Conservation (phyloP, 2,888 invertebrate species). For the Patella caerulea region DNA sequence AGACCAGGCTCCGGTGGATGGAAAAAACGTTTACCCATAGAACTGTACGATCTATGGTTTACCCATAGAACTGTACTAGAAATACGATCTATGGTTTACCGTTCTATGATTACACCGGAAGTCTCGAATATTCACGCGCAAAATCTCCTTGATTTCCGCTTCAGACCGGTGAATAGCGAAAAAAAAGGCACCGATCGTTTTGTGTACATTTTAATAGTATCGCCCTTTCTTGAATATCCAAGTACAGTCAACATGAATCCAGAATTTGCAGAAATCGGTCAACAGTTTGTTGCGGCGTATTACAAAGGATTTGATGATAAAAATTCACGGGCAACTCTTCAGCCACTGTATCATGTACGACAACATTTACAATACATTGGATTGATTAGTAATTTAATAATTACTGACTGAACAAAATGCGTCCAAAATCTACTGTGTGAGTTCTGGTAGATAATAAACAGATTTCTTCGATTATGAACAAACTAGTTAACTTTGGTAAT, state of each 20-base stretch:
- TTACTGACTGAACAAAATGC: neutral
- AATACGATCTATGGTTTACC: too few relatives aligned
- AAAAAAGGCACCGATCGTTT: too few relatives aligned
- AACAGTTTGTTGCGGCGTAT: constrained; percentile 34
- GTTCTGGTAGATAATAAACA: too few relatives aligned
- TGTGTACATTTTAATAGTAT: too few relatives aligned
- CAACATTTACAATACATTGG: neutral
- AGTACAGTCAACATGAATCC: constrained; percentile 29
- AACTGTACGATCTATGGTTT: too few relatives aligned
- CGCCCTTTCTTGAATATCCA: neutral
- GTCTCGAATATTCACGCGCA: neutral
- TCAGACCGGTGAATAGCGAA: neutral
- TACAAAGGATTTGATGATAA: constrained; percentile 35
- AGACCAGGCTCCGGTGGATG: too few relatives aligned
- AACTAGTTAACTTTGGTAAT: too few relatives aligned
- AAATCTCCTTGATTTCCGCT: neutral
- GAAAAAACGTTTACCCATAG: too few relatives aligned
- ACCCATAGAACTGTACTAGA: too few relatives aligned
- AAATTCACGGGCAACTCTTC: constrained; percentile 23
- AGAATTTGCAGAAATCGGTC: constrained; percentile 31
- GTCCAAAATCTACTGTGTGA: too few relatives aligned
- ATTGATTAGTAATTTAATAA: neutral
- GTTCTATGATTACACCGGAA: neutral
- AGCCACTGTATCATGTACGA: constrained; percentile 35
- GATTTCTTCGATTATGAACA: too few relatives aligned